Evolutionary conservation across 2,797 vertebrate species (phyloP), one percentile per base, ranked within the genome.

Genomic region (Nothura maculosa): DNA sequence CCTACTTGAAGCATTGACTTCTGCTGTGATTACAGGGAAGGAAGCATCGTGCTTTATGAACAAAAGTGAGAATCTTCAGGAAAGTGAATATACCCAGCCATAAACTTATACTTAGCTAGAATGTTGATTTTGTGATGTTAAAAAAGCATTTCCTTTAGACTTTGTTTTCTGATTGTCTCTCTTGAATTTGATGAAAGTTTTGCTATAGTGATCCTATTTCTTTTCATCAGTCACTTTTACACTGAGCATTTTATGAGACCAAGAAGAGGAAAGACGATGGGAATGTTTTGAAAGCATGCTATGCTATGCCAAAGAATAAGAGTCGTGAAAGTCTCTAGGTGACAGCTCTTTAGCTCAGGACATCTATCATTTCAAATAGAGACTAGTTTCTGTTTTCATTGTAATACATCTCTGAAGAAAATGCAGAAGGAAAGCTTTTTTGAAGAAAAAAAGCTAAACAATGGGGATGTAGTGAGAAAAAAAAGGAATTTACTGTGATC

Each of bases 401-500:
- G 38, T 75, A 93, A 77, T 89, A 36, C 60, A 62, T 84, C 16
- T 88, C 55, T 81, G 77, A 90, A 80, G 50, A 90, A 67, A 78
- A 12, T 63, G 48, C 32, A 57, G 9, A 30, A 55, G 47, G 22
- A 48, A 48, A 48, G 47, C 22, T 66, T 88, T 91, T 89, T 78
- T 36, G 21, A 77, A 55, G 72, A 30, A 9, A 91, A 86, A 89
- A 91, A 69, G 10, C 22, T 74, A 50, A 81, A 82, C 89, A 95
- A 68, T 78, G 19, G 48, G 17, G 28, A 24, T 86, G 38, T 86
- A 95, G 77, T 89, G 80, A 92, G 76, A 64, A 30, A 91, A 90
- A 87, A 25, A 13, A 61, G 69, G 70, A 1, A 60, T 67, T 94
- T 96, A 97, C 83, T 91, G 0, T 89, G 84, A 95, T 94, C 36